Evolutionary conservation across 64 coral and sea anemone species (phyloP), one percentile per base, ranked within the genome.

Genomic region (Platygyra sinensis): DNA sequence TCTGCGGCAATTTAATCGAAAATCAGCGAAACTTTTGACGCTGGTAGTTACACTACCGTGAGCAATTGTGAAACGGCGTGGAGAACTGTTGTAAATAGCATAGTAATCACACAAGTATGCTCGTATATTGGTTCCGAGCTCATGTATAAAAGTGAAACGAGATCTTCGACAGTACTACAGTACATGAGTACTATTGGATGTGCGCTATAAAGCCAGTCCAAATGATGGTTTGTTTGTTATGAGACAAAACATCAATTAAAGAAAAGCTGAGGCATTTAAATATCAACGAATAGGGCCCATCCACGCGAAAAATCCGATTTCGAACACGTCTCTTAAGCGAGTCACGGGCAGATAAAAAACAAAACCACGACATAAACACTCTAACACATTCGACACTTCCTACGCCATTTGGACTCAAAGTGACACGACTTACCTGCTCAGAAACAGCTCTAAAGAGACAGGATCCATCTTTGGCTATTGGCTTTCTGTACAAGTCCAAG

Each of bases 401-500:
- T 20, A 67, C 24, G 25, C 10, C n/a, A 65, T 65, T 65, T 19
- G 16, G 61, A 22, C 14, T 39, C 60, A 15, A 65, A 50, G 62
- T 10, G 8, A 67, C 22, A 62, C 0, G 77, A 73, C 72, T 77
- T 92, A 99, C 97, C 91, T 99, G 97, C 73, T 99, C 97, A 74
- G 97, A 93, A 8, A 99, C 97, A 61, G 97, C 97, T 95, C 97
- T 95, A 86, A 99, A 99, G 29, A 99, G 88, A 86, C 97, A 99
- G 62, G 97, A 99, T 32, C 97, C 97, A 91, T 99, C 97, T 75
- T 95, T 99, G 49, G 94, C 97, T 57, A 99, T 95, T 18, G 94
- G 91, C 76, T 99, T 99, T 76, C 97, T 77, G 86, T 93, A 95
- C 79, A 99, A 77, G 25, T 91, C 86, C 30, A 75, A 84, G 51